phyloP scores from a whole-genome alignment of 1,140 invertebrate species.

The Capitella teleta region DNA sequence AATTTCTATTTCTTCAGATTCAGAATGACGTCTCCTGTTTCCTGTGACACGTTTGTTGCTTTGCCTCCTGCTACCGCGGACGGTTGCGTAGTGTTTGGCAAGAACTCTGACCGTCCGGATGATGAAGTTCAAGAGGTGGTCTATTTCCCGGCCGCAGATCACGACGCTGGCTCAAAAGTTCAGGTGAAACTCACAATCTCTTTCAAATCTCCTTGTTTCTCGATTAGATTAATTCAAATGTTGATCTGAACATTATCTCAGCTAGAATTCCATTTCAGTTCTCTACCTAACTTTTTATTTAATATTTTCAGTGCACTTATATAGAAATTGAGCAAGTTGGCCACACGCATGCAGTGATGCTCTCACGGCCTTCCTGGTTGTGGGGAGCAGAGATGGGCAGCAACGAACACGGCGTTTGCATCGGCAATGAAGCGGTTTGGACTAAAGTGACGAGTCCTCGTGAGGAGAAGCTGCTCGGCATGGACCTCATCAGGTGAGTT shows the following conservation, averaged over 20 bases:
- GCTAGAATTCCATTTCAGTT: no score
- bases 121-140: constrained; percentile 64
- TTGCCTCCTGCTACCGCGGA: constrained; percentile 51
- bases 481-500: constrained; percentile 61
- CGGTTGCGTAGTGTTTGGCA: constrained; percentile 56
- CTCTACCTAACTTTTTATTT: background rate
- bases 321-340: constrained; percentile 54
- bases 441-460: constrained; percentile 49
- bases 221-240: no score
- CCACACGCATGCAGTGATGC: constrained; percentile 53
- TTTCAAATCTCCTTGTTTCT: no score
- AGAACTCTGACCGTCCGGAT: constrained; percentile 61
- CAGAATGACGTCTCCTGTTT: no score
- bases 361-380: constrained; percentile 69
- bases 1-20: no score
- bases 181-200: no score
- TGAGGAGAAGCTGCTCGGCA: constrained; percentile 55
- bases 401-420: constrained; percentile 59
- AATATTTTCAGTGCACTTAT: constrained; percentile 55
- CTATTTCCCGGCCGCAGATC: constrained; percentile 46
- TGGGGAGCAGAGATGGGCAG: constrained; percentile 74
- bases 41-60: constrained; percentile 57
- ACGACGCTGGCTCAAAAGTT: constrained; percentile 38
- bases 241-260: no score
- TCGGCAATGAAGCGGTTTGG: constrained; percentile 64